Percentiles rank a stretch among this genome's conserved stretches.
phyloP scores from a whole-genome alignment of 2,888 invertebrate genomes.

The Drosophila leonis region DNA sequence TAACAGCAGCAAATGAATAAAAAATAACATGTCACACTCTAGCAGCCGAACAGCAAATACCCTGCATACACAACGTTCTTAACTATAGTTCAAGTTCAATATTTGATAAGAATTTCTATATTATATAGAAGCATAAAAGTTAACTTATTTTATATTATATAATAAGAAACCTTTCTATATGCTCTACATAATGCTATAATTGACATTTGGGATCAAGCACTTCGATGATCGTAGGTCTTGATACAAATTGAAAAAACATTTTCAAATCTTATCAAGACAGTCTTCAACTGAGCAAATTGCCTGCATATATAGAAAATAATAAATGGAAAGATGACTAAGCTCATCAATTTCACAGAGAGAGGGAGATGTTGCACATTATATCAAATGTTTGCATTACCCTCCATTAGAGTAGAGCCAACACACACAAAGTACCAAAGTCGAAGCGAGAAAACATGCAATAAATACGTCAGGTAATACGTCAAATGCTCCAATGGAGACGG shows the following conservation, averaged over 20 bases:
- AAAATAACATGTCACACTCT: not conserved
- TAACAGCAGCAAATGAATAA: slow-evolving; percentile 37
- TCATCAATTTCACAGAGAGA: not conserved
- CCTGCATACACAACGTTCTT: no score
- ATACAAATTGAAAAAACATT: not conserved
- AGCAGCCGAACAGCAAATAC: not conserved
- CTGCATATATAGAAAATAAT: no score
- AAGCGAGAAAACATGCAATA: slow-evolving; percentile 83
- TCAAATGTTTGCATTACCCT: not conserved
- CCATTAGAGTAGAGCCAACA: not conserved
- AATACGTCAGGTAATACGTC: slow-evolving; percentile 82
- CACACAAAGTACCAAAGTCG: slow-evolving; percentile 39
- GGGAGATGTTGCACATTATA: not conserved
- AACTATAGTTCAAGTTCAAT: not conserved
- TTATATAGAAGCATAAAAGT: no score
- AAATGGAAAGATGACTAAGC: no score
- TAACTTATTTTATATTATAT: no score
- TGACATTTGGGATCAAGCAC: no score
- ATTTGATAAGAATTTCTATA: no score
- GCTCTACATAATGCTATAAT: no score
- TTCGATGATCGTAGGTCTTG: no score
- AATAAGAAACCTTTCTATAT: no score
- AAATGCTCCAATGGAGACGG: slow-evolving; percentile 46
- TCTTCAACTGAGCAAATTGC: no score
- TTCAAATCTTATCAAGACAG: not conserved